Evolutionary conservation across 2,797 vertebrate species (phyloP), one percentile per base, ranked within the genome.

Genomic region (Microcaecilia unicolor): DNA sequence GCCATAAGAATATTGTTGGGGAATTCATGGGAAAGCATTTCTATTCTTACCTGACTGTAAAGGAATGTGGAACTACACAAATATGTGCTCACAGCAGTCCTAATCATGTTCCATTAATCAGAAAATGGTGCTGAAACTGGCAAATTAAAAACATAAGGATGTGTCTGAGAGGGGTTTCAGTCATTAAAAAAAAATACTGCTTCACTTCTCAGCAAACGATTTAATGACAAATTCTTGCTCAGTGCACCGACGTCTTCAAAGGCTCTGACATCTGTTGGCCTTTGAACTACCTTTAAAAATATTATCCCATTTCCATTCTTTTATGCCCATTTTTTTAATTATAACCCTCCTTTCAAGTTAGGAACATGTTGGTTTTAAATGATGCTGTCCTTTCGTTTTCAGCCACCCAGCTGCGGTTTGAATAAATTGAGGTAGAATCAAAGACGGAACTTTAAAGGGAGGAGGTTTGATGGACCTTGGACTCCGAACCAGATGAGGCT

Each of bases 401-500:
- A 78, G 82, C 84, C 83, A 81, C 90, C 89, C 93, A 97, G 91
- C 92, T 96, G 93, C 82, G 91, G 80, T 86, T 83, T 84, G 81
- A 85, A 85, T 79, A 89, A 86, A 93, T 93, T 93, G 88, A 92
- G 91, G 90, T 86, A 71, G 85, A 93, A 93, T 93, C 89, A 91
- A 89, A 93, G 85, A 83, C 79, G 76, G 81, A 87, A 90, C 89
- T 93, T 93, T 93, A 95, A 97, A 96, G 89, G 85, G 70, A 81
- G 78, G 86, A 84, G 88, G 85, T 90, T 85, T 91, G 91, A 89
- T 91, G 91, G 91, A 92, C 91, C 91, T 87, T 88, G 88, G 89
- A 89, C 90, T 82, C 87, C 79, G 78, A 84, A 91, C 89, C 93
- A 98, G 92, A 98, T 95, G 93, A 93, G 90, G 87, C 87, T 94